Evolutionary conservation across 2,888 invertebrate species (phyloP).

Genomic region (Yponomeuta cagnagella): DNA sequence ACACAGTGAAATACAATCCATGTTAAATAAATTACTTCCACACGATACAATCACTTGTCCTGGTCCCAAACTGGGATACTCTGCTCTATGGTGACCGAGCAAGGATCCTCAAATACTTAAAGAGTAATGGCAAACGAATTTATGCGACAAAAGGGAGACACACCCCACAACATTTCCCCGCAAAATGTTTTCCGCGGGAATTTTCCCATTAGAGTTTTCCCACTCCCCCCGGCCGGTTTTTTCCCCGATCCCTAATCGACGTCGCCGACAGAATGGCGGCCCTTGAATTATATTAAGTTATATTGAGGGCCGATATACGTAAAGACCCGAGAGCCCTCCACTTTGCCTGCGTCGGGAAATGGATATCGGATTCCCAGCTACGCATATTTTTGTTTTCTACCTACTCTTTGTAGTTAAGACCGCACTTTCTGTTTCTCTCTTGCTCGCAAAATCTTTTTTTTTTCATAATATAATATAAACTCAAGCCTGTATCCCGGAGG

Average conservation of each 20-base stretch:
- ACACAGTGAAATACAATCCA: too few species aligned
- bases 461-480: too few species aligned
- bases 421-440: too few species aligned
- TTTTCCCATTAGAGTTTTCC: conserved; percentile 1
- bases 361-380: neutral
- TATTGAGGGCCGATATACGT: conserved; percentile 34
- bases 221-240: neutral
- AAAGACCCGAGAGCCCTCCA: neutral
- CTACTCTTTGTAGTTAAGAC: neutral
- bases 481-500: too few species aligned
- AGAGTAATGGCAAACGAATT: neutral
- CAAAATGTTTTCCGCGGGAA: neutral
- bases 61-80: too few species aligned
- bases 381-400: neutral
- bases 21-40: too few species aligned
- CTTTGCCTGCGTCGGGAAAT: neutral
- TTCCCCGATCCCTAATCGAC: conserved; percentile 17
- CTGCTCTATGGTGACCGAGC: too few species aligned
- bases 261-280: conserved; percentile 25
- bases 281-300: conserved; percentile 50
- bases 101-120: too few species aligned
- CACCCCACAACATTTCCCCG: neutral
- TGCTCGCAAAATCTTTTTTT: too few species aligned
- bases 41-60: too few species aligned
- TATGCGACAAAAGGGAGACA: neutral